Evolutionary conservation across 2,888 invertebrate species (phyloP).

Genomic region (Entomobrya multifasciata): DNA sequence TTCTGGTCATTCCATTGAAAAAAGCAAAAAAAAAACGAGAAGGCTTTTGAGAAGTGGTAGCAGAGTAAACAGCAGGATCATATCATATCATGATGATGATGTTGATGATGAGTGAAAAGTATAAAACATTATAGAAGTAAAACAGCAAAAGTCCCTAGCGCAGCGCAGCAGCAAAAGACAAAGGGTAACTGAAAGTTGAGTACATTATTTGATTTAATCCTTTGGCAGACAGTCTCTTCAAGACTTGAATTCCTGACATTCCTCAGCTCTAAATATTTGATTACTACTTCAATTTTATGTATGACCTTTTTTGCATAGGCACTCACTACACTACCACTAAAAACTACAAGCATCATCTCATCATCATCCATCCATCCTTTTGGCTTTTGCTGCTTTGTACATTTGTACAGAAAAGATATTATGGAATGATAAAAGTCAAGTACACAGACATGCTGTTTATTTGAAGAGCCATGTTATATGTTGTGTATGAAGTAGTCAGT

Average conservation of each 20-base stretch:
- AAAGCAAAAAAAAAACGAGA: conserved; percentile 15
- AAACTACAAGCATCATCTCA: conserved; percentile 26
- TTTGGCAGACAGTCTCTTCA: conserved; percentile 68
- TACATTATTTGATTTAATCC: conserved; percentile 73
- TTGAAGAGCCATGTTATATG: conserved; percentile 10
- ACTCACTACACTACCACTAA: not conserved
- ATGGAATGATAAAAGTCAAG: conserved; percentile 30
- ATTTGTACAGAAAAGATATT: conserved; percentile 62
- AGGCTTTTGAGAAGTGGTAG: not conserved
- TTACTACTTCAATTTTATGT: conserved; percentile 70
- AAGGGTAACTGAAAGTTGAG: conserved; percentile 67
- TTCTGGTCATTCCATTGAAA: conserved; percentile 66
- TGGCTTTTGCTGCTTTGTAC: too few species aligned
- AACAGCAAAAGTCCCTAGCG: conserved; percentile 38
- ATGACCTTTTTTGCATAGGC: conserved; percentile 68
- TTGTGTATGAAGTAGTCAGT: conserved; percentile 42
- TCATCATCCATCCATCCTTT: too few species aligned
- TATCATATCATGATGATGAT: not conserved
- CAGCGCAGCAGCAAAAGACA: too few species aligned
- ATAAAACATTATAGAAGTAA: conserved; percentile 14
- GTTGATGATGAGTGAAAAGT: conserved; percentile 45
- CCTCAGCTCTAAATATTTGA: conserved; percentile 73
- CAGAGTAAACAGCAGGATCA: not conserved
- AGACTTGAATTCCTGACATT: conserved; percentile 72
- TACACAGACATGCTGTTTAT: conserved; percentile 12